A percentile compares a stretch with the other conserved stretches of the same genome.
Conservation (phyloP, 1,140 invertebrate species). For the Cyrtorhinus lividipennis region DNA sequence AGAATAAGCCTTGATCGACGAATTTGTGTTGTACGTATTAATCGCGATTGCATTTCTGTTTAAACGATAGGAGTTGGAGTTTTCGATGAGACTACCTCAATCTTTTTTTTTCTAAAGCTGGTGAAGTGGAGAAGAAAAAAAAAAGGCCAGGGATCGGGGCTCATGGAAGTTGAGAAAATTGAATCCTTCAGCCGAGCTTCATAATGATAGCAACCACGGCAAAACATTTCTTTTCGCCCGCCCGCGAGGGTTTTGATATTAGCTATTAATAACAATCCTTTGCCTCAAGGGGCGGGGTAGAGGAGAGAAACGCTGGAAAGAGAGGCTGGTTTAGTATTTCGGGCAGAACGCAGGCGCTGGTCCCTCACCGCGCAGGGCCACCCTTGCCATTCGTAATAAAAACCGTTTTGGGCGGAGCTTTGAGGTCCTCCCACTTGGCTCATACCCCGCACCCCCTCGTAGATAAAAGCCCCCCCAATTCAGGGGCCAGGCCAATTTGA, state of each 20-base stretch:
- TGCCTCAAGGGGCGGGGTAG: not conserved
- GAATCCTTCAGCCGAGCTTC: too few species aligned
- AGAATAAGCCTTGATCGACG: too few species aligned
- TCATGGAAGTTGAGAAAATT: too few species aligned
- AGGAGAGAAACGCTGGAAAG: conserved; percentile 1
- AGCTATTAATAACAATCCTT: not conserved
- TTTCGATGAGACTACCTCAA: too few species aligned
- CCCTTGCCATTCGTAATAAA: not conserved
- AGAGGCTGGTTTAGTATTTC: conserved; percentile 12
- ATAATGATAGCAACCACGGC: too few species aligned
- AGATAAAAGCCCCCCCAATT: not conserved
- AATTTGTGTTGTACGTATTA: too few species aligned
- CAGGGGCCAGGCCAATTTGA: not conserved
- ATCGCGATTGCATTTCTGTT: too few species aligned
- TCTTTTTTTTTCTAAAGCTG: too few species aligned
- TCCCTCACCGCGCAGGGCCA: conserved; percentile 1
- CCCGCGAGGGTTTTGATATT: not conserved
- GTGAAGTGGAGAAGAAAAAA: too few species aligned
- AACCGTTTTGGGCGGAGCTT: not conserved
- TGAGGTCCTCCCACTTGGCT: conserved; percentile 1
- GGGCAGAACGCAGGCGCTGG: conserved; percentile 4
- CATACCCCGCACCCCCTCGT: not conserved
- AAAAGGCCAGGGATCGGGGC: too few species aligned
- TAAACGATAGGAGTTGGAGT: too few species aligned
- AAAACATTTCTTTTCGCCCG: too few species aligned